phyloP scores from a whole-genome alignment of 2,888 invertebrate species.

The Amaurobius ferox region DNA sequence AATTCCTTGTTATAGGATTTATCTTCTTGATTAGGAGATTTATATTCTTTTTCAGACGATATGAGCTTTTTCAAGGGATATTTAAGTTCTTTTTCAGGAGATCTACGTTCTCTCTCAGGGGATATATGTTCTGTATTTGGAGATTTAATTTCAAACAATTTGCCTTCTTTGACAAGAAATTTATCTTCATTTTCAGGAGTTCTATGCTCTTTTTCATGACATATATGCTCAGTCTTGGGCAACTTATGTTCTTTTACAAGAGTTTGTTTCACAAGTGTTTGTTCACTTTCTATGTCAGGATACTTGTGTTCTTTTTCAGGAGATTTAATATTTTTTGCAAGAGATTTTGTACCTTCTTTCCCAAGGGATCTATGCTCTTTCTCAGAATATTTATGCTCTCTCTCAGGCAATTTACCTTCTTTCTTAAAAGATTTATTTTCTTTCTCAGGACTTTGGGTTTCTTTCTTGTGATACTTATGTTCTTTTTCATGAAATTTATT shows the following conservation, averaged over 20 bases:
- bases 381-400: background rate
- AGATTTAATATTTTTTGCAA: conserved; percentile 77
- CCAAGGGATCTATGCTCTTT: background rate
- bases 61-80: background rate
- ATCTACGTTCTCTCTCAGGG: background rate
- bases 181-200: background rate
- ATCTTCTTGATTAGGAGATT: conserved; percentile 3
- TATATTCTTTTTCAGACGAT: background rate
- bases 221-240: background rate
- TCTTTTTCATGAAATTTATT: background rate
- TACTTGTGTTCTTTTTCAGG: too few species aligned
- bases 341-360: too few species aligned
- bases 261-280: too few species aligned
- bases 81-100: background rate
- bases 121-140: background rate
- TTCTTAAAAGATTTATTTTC: background rate
- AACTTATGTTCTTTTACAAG: background rate
- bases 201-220: background rate
- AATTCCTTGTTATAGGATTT: background rate
- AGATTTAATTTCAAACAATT: background rate
- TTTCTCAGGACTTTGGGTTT: background rate
- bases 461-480: background rate
- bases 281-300: too few species aligned
- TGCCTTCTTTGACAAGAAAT: background rate
- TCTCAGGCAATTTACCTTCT: background rate